Conservation (phyloP, 2,888 invertebrate species). For the Eumacrocentrus americanus region DNA sequence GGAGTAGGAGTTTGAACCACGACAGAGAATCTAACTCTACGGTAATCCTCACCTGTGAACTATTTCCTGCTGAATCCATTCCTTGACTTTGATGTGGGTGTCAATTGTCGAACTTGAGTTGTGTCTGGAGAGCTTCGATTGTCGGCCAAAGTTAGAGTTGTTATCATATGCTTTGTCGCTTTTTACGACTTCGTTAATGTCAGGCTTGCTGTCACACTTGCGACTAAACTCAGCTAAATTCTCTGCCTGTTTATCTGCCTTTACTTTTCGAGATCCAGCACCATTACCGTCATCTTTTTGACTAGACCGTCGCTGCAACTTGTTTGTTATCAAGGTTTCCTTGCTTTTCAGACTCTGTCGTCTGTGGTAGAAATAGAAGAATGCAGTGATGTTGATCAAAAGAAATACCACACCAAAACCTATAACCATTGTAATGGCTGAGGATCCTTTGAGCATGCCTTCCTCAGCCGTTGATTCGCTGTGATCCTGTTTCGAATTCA, state of each 20-base stretch:
- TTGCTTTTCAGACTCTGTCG: conserved; percentile 66
- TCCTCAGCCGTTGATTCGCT: conserved; percentile 60
- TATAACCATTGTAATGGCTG: conserved; percentile 60
- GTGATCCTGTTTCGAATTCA: conserved; percentile 47
- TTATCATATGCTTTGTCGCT: conserved; percentile 61
- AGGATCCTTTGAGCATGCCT: conserved; percentile 48
- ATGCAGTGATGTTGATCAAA: conserved; percentile 74
- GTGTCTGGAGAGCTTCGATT: conserved; percentile 73
- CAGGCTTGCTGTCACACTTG: conserved; percentile 62
- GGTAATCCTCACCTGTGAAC: conserved; percentile 64
- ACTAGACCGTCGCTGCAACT: conserved; percentile 62
- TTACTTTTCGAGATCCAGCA: conserved; percentile 46
- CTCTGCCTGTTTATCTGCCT: conserved; percentile 60
- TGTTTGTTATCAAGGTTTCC: conserved; percentile 53
- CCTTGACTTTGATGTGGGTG: conserved; percentile 83
- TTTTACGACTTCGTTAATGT: conserved; percentile 58
- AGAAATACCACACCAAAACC: conserved; percentile 73
- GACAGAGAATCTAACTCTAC: not conserved
- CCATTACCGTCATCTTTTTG: conserved; percentile 62
- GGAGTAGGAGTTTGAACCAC: not conserved
- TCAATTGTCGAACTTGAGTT: conserved; percentile 82
- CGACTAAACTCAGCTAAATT: conserved; percentile 63
- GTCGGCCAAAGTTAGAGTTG: conserved; percentile 65
- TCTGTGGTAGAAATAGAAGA: conserved; percentile 72
- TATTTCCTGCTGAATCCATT: conserved; percentile 85